These are phyloP conservation scores for Nephrotoma guestfalica DNA, from an alignment of 2,888 invertebrate species.

Conservation along the genomic window DNA sequence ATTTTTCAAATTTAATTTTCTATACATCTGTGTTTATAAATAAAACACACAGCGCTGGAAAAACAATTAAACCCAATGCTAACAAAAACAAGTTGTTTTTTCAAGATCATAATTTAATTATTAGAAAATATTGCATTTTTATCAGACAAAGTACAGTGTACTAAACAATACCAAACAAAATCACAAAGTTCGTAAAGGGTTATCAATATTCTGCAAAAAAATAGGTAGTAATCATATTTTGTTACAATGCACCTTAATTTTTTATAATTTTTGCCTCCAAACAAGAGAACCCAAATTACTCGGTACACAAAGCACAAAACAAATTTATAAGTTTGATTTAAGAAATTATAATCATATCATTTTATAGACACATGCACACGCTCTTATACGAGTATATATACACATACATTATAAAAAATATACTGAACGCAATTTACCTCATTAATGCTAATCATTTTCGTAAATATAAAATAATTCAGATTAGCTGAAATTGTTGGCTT, in stretches of 20 bases:
- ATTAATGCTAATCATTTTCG: background rate
- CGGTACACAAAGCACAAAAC: too few species aligned
- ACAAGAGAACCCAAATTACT: too few species aligned
- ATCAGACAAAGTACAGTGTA: background rate
- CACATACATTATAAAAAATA: background rate
- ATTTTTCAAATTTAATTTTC: background rate
- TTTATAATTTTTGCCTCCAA: too few species aligned
- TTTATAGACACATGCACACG: too few species aligned
- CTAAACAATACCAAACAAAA: background rate
- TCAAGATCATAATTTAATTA: background rate
- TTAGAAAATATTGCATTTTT: background rate
- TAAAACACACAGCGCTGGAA: background rate
- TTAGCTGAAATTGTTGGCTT: background rate
- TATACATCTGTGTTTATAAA: background rate
- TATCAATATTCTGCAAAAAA: background rate
- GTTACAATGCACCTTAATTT: background rate
- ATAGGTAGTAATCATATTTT: background rate
- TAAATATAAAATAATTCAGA: background rate
- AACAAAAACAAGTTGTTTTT: background rate
- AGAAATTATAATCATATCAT: too few species aligned
- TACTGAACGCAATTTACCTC: background rate
- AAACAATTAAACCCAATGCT: background rate
- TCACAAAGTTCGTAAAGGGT: background rate
- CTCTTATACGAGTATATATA: background rate
- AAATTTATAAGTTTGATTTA: too few species aligned